Evolutionary conservation across 2,888 invertebrate species (phyloP), one percentile per base, ranked within the genome.

Genomic region (Hyalella azteca): DNA sequence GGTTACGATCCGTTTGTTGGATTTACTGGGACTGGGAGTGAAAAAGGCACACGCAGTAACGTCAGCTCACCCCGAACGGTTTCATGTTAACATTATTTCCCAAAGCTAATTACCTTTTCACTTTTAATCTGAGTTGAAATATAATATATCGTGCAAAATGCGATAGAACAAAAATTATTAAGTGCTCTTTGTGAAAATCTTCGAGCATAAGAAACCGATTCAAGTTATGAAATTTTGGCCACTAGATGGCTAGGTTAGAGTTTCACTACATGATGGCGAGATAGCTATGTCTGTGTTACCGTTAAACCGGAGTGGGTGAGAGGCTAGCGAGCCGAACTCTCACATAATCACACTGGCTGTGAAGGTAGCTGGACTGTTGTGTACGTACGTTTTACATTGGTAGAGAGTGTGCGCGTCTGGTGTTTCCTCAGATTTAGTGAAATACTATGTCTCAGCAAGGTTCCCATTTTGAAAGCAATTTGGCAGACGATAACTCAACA

Each of bases 321-420:
- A 36, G 66, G 66, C 66, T 32, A 32, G n/a, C 36, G 13, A 36
- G 32, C 19, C 19, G 36, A 36, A 19, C 19, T 7, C 5, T 13
- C 7, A 66, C 66, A 66, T 39, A 66, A 66, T 66, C 66, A 66
- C 66, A 66, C 66, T n/a, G 36, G 66, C 66, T 66, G 66, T 66
- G 66, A 66, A 29, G 36, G 36, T 3, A 36, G 66, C 36, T 36
- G 66, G 66, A 66, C n/a, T n/a, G n/a, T n/a, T n/a, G n/a, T 19
- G 36, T 36, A n/a, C 36, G 66, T 32, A 36, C 36, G 9, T 32
- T 66, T 32, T 36, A 9, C 36, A 36, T 54, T 54, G 13, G 26
- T 54, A 26, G 1, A 50, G n/a, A n/a, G 54, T 54, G 54, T 54
- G 54, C 4, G 4, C 54, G 54, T 26, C 26, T 22, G 29, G 2